Evolutionary conservation across 2,797 vertebrate species (phyloP).

Genomic region (Craterocephalus amniculus): DNA sequence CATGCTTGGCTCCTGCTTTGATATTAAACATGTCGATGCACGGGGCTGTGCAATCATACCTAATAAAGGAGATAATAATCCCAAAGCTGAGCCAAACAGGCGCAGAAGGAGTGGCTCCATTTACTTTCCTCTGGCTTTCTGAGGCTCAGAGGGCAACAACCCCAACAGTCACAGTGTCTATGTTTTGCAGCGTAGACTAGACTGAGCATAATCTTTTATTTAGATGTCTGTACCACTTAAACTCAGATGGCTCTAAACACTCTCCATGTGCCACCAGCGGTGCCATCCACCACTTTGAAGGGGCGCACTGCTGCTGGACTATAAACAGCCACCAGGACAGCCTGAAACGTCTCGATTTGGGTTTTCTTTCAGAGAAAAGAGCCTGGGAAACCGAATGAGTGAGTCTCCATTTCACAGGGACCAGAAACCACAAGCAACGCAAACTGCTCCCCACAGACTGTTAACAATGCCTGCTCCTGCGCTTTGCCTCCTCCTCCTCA

Average conservation of each 20-base stretch:
- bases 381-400: slow-evolving; percentile 76
- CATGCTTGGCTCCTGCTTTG: slow-evolving; percentile 26
- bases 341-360: slow-evolving; percentile 71
- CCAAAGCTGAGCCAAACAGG: slow-evolving; percentile 50
- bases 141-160: slow-evolving; percentile 53
- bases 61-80: slow-evolving; percentile 68
- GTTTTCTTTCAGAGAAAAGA: slow-evolving; percentile 65
- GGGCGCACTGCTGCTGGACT: slow-evolving; percentile 35
- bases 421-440: slow-evolving; percentile 74
- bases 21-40: slow-evolving; percentile 58
- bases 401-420: slow-evolving; percentile 79
- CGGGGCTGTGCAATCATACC: slow-evolving; percentile 42
- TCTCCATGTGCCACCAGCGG: slow-evolving; percentile 57
- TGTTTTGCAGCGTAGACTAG: slow-evolving; percentile 59
- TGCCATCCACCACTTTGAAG: slow-evolving; percentile 55
- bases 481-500: slow-evolving; percentile 64
- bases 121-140: slow-evolving; percentile 41
- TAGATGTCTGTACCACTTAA: slow-evolving; percentile 61
- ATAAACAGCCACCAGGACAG: slow-evolving; percentile 65
- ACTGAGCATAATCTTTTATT: slow-evolving; percentile 76
- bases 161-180: slow-evolving; percentile 48
- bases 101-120: slow-evolving; percentile 52
- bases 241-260: slow-evolving; percentile 63
- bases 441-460: slow-evolving; percentile 79
- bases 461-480: slow-evolving; percentile 81